A percentile compares a stretch with the other conserved stretches of the same genome.
These are phyloP conservation scores for Amiota minor DNA, from an alignment of 2,888 invertebrate species.

Conservation along the genomic window DNA sequence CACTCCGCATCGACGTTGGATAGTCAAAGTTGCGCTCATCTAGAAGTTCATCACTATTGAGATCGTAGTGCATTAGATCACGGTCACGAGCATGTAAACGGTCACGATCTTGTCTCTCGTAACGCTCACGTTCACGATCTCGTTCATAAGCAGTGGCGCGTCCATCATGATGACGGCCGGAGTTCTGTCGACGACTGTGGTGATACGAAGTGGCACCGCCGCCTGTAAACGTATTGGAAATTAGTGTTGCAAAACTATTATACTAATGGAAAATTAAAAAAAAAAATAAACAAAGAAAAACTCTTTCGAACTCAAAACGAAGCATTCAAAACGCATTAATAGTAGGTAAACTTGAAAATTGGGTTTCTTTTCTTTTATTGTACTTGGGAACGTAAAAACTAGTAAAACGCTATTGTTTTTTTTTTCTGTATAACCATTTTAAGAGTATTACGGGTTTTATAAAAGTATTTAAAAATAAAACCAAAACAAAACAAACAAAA, in stretches of 20 bases:
- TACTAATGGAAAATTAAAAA: not conserved
- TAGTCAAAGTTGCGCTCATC: constrained; percentile 73
- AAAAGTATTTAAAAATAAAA: not conserved
- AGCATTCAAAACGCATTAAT: constrained; percentile 60
- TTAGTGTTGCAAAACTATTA: not conserved
- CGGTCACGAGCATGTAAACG: constrained; percentile 72
- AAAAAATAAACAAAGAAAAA: constrained; percentile 33
- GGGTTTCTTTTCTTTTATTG: too few species aligned
- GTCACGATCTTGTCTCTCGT: constrained; percentile 62
- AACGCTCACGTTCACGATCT: constrained; percentile 59
- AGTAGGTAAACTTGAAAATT: not conserved
- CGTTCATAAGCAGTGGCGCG: constrained; percentile 56
- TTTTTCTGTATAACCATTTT: too few species aligned
- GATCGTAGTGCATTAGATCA: constrained; percentile 73
- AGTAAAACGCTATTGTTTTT: constrained; percentile 34
- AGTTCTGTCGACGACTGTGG: constrained; percentile 70
- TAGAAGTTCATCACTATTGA: constrained; percentile 72
- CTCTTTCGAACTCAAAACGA: constrained; percentile 48
- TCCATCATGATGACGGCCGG: constrained; percentile 67
- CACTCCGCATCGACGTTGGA: constrained; percentile 64
- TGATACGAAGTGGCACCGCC: constrained; percentile 72
- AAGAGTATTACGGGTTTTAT: constrained; percentile 4
- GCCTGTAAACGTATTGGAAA: constrained; percentile 58
- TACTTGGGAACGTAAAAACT: constrained; percentile 18
- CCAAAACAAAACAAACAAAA: constrained; percentile 4